A percentile compares a stretch with the other conserved stretches of the same genome.
phyloP scores from a whole-genome alignment of 2,113 vertebrate species.

The Ciconia maguari region DNA sequence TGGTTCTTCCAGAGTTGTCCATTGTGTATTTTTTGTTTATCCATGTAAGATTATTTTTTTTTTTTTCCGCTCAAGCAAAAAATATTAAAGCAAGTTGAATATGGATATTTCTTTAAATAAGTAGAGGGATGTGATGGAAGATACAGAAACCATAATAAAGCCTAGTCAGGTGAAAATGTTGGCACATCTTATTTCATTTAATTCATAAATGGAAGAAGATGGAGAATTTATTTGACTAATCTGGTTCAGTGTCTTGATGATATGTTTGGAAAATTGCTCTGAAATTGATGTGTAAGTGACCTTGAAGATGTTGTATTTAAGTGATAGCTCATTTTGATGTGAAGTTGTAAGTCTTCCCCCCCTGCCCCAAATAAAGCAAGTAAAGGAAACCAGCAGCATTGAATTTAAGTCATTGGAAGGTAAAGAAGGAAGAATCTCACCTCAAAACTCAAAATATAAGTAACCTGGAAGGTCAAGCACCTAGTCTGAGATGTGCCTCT shows the following conservation, averaged over 20 bases:
- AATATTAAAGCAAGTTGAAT: neutral
- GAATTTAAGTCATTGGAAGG: neutral
- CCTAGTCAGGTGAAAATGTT: slow-evolving; percentile 38
- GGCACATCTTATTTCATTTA: slow-evolving; percentile 27
- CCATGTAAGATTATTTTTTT: neutral
- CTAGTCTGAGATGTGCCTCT: neutral
- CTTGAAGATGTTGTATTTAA: slow-evolving; percentile 38
- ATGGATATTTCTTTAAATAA: neutral
- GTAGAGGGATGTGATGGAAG: neutral
- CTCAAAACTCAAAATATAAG: neutral
- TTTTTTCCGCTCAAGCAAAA: neutral
- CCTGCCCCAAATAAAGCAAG: neutral
- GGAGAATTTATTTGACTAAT: slow-evolving; percentile 52
- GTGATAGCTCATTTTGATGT: slow-evolving; percentile 18
- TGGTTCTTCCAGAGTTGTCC: neutral
- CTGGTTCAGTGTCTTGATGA: slow-evolving; percentile 39
- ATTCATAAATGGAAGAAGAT: slow-evolving; percentile 23
- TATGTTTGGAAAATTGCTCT: slow-evolving; percentile 46
- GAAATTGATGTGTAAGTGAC: slow-evolving; percentile 56
- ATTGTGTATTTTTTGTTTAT: neutral
- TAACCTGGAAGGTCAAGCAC: neutral
- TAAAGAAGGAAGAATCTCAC: neutral
- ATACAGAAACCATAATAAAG: slow-evolving; percentile 13
- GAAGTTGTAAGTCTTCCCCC: neutral
- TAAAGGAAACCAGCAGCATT: neutral